Evolutionary conservation across 2,888 invertebrate genomes (phyloP), one percentile per base, ranked within the genome.

Genomic region (Pyrochroa serraticornis): DNA sequence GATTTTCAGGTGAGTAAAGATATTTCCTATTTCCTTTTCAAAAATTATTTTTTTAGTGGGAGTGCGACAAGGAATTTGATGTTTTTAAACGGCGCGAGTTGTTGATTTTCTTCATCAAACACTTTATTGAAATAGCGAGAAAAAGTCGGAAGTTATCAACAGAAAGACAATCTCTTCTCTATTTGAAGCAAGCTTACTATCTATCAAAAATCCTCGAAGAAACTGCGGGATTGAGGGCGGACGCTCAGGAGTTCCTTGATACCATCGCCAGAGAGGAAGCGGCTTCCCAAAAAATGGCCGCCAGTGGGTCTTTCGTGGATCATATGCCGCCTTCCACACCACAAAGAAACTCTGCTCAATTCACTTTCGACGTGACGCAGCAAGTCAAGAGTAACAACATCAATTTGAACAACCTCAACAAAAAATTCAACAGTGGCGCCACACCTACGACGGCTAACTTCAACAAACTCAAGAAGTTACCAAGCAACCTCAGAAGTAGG

Each of bases 71-170:
- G 39, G 31, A 45, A 44, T 67, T 90, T 74, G 87, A 88, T 51
- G 72, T 82, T 1, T 81, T 85, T 58, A 82, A 89, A 45, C 81
- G 86, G 42, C 82, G 85, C n/a, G 77, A 84, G 50, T 80, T 92
- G 1, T 75, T 92, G 0, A 85, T 87, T 71, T 86, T 89, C 69
- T 89, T 92, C 67, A 85, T 91, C 44, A 81, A 85, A 10, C 90
- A 91, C 69, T 88, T 90, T 67, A 83, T 91, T 33, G 82, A 85
- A 47, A 89, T 92, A 83, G 86, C 89, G 0, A 82, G 85, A 48
- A 83, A 82, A 44, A 87, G 88, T 61, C 83, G 85, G 9, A 82
- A 83, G 60, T 86, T 87, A 60, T 82, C 85, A 7, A 84, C 87
- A 0, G 79, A 82, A 12, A 80, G 82, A 53, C 86, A 89, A 70